Percentiles rank a stretch among this genome's conserved stretches.
These are phyloP conservation scores for Aurelia coerulea DNA, from an alignment of 30 jellyfish, hydroid and myxozoan species.

Conservation along the genomic window DNA sequence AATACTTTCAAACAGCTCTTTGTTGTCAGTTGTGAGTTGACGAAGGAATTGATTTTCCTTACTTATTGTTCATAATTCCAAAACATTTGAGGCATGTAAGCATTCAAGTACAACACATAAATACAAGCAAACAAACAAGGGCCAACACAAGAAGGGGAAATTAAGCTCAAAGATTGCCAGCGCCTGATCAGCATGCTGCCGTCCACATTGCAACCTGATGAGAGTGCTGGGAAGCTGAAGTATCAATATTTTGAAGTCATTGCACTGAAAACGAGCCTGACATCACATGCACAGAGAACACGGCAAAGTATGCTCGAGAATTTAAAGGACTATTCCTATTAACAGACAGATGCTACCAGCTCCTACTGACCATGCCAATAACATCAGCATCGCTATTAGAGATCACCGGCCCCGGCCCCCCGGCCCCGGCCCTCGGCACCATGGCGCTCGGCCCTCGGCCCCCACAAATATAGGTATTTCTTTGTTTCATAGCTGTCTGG, in stretches of 20 bases:
- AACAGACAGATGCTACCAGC: constrained; percentile 42
- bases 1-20: too few species aligned
- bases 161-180: constrained; percentile 20
- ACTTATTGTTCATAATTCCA: too few species aligned
- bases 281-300: constrained; percentile 24
- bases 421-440: too few species aligned
- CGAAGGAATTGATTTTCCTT: too few species aligned
- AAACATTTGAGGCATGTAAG: too few species aligned
- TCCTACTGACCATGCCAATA: constrained; percentile 34
- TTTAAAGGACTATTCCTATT: constrained; percentile 26
- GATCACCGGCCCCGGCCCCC: too few species aligned
- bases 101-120: too few species aligned
- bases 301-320: constrained; percentile 40
- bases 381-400: constrained; percentile 26
- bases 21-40: too few species aligned
- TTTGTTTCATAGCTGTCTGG: too few species aligned
- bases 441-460: too few species aligned
- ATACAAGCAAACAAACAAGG: too few species aligned
- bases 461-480: too few species aligned
- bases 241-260: constrained; percentile 21
- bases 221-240: constrained; percentile 34
- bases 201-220: constrained; percentile 27
- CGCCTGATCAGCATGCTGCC: constrained; percentile 24
- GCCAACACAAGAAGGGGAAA: background rate
- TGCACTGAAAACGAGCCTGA: constrained; percentile 28